phyloP scores from a whole-genome alignment of 2,797 vertebrate genomes.

The Xiphorhynchus erythropygius region DNA sequence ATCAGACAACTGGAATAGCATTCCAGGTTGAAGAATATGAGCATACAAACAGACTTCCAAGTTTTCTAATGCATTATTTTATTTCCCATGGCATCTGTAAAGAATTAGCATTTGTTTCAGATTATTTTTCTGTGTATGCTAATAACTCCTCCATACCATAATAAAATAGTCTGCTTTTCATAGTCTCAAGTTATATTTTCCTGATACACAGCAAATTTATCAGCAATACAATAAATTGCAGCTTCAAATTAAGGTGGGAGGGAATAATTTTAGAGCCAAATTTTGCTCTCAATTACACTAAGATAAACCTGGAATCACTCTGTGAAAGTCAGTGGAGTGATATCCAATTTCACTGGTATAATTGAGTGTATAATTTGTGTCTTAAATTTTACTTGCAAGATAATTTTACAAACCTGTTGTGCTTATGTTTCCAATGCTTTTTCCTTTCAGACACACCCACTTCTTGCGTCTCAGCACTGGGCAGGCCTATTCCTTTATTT shows the following conservation, averaged over 20 bases:
- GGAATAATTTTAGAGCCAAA: background rate
- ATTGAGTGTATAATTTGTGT: constrained; percentile 25
- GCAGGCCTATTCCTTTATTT: constrained; percentile 59
- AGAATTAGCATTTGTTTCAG: constrained; percentile 12
- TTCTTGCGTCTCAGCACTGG: constrained; percentile 47
- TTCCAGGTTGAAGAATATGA: background rate
- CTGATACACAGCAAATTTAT: background rate
- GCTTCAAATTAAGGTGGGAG: background rate
- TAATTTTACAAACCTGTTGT: constrained; percentile 32
- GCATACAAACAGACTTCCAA: background rate
- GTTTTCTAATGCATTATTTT: background rate
- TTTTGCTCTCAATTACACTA: constrained; percentile 25
- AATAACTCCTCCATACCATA: background rate
- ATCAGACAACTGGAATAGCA: background rate
- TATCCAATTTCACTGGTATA: background rate
- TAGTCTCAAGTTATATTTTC: background rate
- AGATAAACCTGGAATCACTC: constrained; percentile 2
- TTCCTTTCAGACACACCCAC: constrained; percentile 58
- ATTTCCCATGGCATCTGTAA: background rate
- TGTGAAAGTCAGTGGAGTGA: background rate
- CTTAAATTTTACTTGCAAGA: constrained; percentile 23
- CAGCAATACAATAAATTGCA: background rate
- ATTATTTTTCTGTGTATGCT: background rate
- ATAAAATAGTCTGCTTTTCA: background rate
- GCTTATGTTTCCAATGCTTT: constrained; percentile 58